Conservation (phyloP, 2,113 vertebrate species). For the Plecotus auritus region DNA sequence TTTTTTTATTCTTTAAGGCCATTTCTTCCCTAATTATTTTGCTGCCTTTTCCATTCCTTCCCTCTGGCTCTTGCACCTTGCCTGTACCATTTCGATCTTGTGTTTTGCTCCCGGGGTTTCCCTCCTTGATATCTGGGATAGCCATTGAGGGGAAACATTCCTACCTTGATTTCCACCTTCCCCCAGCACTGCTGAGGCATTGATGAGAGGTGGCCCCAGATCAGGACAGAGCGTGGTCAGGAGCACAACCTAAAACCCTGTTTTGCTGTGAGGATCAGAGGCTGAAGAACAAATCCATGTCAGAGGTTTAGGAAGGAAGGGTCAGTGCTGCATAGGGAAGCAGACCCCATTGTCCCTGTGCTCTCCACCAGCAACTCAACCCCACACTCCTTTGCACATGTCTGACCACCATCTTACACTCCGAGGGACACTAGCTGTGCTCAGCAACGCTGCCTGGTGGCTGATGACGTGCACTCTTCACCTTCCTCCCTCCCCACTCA, state of each 20-base stretch:
- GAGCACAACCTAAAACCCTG: neutral
- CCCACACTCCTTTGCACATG: accelerated
- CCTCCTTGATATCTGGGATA: neutral
- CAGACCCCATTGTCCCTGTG: neutral
- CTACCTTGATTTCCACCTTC: neutral
- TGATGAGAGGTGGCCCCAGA: accelerated
- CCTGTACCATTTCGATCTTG: neutral
- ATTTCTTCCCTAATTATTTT: neutral
- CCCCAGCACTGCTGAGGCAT: neutral
- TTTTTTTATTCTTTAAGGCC: neutral
- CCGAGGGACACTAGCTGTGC: neutral
- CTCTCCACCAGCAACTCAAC: neutral
- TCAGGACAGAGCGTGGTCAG: neutral
- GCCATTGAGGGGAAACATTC: neutral
- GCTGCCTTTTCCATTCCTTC: neutral
- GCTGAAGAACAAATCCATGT: neutral
- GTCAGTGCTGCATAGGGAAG: neutral
- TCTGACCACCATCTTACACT: too few species aligned
- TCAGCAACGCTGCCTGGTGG: accelerated
- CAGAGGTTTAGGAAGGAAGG: neutral
- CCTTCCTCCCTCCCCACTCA: neutral
- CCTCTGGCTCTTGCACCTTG: too few species aligned
- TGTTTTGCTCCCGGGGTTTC: neutral
- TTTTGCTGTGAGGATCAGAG: neutral
- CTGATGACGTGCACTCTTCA: accelerated